Base-by-base conservation (phyloP, 1,140 invertebrate genomes). In the Apocrypta bakeri region DNA sequence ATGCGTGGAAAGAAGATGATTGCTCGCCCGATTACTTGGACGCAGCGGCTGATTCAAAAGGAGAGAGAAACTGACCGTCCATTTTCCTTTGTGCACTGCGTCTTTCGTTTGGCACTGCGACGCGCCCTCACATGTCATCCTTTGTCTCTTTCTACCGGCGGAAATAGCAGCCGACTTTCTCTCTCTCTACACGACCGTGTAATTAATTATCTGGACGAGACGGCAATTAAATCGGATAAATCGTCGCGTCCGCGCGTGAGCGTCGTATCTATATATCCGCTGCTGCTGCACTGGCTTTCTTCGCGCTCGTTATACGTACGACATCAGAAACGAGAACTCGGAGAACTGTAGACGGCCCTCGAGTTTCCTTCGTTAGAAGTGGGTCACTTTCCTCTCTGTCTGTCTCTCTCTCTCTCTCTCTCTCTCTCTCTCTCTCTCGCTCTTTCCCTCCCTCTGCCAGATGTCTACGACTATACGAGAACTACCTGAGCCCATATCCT, bases 201-300 rank as follows among this genome's bases (percentile, higher is more conserved):
- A 83, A 88, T 87, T 87, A 87, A 87, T 88, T 87, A 87, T 63
- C 79, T 73, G 72, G 76, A 87, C 86, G 71, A 85, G 82, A 56
- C 76, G 77, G 79, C 84, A 86, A 87, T 88, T 88, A 88, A 87
- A 87, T 42, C 74, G 81, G 87, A 86, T 85, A 84, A 87, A 88
- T 88, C 83, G 86, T 75, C 82, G 64, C 56, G 40, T n/a, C 37
- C 25, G 79, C 48, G 31, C 66, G 40, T 11, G 27, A 17, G 29
- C 73, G 40, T 33, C 73, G 40, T 33, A 25, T 77, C 73, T 25
- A 77, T 56, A 66, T 66, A 68, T 40, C n/a, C 79, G n/a, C 25
- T 11, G 9, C 27, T 75, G 25, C 69, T 72, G 4, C 27, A 33
- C 48, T 63, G 42, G 74, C 64, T 61, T 37, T 71, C 64, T 33